Evolutionary conservation across 2,888 invertebrate species (phyloP), one percentile per base, ranked within the genome.

Genomic region (Callyntrura guangdongensis): DNA sequence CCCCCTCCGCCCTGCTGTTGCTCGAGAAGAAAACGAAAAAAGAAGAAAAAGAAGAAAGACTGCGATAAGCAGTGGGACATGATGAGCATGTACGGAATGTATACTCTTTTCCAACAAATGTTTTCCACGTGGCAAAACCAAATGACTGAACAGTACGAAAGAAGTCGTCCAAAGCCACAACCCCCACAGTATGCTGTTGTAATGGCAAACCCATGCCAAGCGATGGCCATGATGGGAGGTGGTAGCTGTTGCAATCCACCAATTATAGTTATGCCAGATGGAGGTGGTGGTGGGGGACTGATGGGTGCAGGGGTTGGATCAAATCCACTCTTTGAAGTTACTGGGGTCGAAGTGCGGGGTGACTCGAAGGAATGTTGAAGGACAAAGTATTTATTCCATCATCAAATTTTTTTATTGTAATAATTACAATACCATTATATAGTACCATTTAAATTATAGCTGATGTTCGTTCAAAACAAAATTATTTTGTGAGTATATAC

Each of bases 61-160:
- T 53, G 22, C 45, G 53, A 45, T 12, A 83, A 83, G 22, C 74
- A 89, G 14, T 89, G 89, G 89, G 64, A 89, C 47, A 59, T 89
- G 77, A 89, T 89, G 61, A 84, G 77, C n/a, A 89, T 89, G 89
- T 89, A 74, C 53, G 89, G 89, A 49, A 89, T 89, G 89, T 89
- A 79, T 25, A 79, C 85, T 0, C 59, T 89, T 2, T 89, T 85
- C 56, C 84, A 89, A 45, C 79, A 85, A 79, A 89, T 89, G 89
- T 67, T 82, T 47, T 14, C 59, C 47, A 89, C 56, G 17, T 89
- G 89, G 89, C 89, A 89, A 25, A 84, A 59, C 64, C 89, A 89
- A 77, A 89, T 89, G 89, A n/a, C 47, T 0, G 79, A 89, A 20
- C 79, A 79, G 22, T 79, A 72, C 12, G 77, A 64, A 47, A 64